Evolutionary conservation across 2,888 invertebrate species (phyloP).

Genomic region (Ernsta delagoae): DNA sequence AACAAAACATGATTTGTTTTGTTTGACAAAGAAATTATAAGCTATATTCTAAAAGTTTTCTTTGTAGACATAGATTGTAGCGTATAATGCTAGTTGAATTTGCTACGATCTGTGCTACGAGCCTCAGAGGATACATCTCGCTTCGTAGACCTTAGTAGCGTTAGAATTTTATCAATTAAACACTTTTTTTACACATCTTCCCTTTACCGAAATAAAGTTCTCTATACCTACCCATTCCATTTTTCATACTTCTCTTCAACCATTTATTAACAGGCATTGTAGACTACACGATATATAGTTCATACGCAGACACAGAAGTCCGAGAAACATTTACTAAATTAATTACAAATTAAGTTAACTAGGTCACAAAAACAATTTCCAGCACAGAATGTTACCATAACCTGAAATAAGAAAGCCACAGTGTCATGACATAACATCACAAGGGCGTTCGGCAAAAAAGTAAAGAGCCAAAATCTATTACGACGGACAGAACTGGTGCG

Average conservation of each 20-base stretch:
- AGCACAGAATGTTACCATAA: neutral
- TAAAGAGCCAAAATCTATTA: slow-evolving; percentile 19
- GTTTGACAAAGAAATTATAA: neutral
- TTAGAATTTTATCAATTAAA: too few species aligned
- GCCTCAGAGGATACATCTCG: too few species aligned
- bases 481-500: slow-evolving; percentile 12
- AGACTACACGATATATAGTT: too few species aligned
- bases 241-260: too few species aligned
- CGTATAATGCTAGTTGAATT: neutral
- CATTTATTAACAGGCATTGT: too few species aligned
- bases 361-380: neutral
- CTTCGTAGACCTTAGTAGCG: too few species aligned
- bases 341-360: neutral
- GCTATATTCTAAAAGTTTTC: neutral
- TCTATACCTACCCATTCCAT: too few species aligned
- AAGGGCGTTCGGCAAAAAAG: slow-evolving; percentile 52
- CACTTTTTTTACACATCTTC: too few species aligned
- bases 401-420: slow-evolving; percentile 13
- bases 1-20: neutral
- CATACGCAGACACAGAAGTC: too few species aligned
- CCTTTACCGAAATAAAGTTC: too few species aligned
- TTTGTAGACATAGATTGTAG: neutral
- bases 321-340: too few species aligned
- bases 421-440: slow-evolving; percentile 47
- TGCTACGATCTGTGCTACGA: neutral